Conservation (phyloP, 2,113 vertebrate genomes). For the Mobula birostris region DNA sequence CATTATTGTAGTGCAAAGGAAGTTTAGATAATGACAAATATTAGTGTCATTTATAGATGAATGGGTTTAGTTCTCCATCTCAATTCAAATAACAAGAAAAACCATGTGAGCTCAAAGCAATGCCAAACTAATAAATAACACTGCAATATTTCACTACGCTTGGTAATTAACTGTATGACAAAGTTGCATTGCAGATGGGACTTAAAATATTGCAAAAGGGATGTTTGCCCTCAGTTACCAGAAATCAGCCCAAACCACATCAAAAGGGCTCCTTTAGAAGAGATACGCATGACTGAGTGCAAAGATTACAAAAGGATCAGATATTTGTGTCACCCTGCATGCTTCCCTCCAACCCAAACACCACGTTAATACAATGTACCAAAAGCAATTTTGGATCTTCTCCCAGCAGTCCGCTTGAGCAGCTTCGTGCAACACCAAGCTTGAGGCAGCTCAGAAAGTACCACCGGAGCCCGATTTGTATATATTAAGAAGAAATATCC, state of each 20-base stretch:
- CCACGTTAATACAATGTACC: not conserved
- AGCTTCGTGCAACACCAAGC: too few species aligned
- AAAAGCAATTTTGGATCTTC: not conserved
- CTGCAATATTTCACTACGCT: not conserved
- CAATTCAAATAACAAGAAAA: not conserved
- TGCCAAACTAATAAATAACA: not conserved
- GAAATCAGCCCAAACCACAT: not conserved
- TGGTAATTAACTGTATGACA: not conserved
- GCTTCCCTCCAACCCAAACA: not conserved
- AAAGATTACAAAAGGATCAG: not conserved
- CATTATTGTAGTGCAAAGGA: not conserved
- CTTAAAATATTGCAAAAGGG: not conserved
- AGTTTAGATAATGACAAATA: not conserved
- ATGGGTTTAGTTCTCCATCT: not conserved
- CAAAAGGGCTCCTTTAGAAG: not conserved
- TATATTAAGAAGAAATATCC: not conserved
- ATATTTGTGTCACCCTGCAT: not conserved
- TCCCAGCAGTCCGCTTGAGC: not conserved
- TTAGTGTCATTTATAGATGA: not conserved
- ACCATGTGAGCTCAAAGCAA: not conserved
- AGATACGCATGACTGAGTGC: not conserved
- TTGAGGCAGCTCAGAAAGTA: not conserved
- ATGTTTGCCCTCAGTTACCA: not conserved
- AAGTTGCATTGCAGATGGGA: not conserved
- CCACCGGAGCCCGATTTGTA: not conserved